Conservation (phyloP, 2,797 vertebrate species). For the Arrhamphus sclerolepis region DNA sequence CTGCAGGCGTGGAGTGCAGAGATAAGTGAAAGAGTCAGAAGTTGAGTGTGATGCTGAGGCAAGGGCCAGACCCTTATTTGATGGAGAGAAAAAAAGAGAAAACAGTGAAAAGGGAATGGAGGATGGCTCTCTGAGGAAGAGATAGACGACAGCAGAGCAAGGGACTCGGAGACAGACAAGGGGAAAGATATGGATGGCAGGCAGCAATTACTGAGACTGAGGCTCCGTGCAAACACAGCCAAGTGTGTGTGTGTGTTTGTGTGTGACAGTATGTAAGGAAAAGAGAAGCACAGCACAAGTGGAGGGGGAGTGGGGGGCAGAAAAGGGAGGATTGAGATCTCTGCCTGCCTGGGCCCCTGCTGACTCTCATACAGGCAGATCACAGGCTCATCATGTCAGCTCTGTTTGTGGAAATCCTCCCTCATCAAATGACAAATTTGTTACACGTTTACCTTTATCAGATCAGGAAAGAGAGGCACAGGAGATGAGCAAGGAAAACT, state of each 20-base stretch:
- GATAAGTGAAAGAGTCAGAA: constrained; percentile 78
- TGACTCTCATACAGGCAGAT: constrained; percentile 83
- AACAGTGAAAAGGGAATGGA: constrained; percentile 54
- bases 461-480: constrained; percentile 80
- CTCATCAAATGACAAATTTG: constrained; percentile 87
- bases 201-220: constrained; percentile 79
- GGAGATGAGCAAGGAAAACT: constrained; percentile 52
- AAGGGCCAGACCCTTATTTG: constrained; percentile 70
- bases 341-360: constrained; percentile 76
- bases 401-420: constrained; percentile 85
- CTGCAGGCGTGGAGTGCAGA: constrained; percentile 72
- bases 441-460: constrained; percentile 89
- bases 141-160: constrained; percentile 72
- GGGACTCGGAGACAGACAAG: constrained; percentile 68
- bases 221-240: constrained; percentile 71
- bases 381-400: constrained; percentile 87
- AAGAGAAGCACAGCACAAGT: constrained; percentile 47
- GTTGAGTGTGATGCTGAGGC: constrained; percentile 72
- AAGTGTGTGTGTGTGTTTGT: constrained; percentile 52
- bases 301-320: constrained; percentile 21
- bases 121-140: constrained; percentile 75
- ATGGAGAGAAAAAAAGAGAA: constrained; percentile 65
- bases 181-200: constrained; percentile 79
- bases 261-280: constrained; percentile 58
- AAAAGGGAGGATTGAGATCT: constrained; percentile 79